Evolutionary conservation across 2,797 vertebrate species (phyloP).

Genomic region (Takifugu rubripes): DNA sequence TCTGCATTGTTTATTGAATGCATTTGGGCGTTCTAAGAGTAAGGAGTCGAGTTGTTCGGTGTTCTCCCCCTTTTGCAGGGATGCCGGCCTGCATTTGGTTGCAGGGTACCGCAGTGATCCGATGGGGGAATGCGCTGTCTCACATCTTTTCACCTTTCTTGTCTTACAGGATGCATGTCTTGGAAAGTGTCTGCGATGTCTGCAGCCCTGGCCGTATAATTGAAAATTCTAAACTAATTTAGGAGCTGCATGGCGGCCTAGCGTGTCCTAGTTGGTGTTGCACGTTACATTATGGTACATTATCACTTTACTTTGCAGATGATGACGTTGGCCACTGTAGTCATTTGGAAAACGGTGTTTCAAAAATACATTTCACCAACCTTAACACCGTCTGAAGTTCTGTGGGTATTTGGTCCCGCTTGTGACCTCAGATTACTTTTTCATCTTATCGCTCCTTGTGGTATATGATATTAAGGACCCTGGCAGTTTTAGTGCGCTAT

Average conservation of each 20-base stretch:
- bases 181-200: constrained; percentile 5
- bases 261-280: constrained; percentile 9
- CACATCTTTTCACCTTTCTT: constrained; percentile 22
- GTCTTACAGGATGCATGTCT: constrained; percentile 31
- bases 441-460: constrained; percentile 9
- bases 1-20: background rate
- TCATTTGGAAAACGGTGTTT: background rate
- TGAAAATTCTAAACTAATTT: constrained; percentile 1
- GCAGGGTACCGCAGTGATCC: constrained; percentile 75
- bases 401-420: constrained; percentile 1
- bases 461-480: background rate
- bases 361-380: background rate
- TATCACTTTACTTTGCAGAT: constrained; percentile 14
- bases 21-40: constrained; percentile 13
- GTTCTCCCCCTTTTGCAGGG: constrained; percentile 43
- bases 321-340: background rate
- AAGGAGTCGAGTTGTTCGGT: constrained; percentile 39
- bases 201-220: background rate
- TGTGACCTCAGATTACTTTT: constrained; percentile 37
- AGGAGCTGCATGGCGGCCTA: constrained; percentile 44
- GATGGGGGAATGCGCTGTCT: constrained; percentile 23
- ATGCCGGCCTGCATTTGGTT: constrained; percentile 71
- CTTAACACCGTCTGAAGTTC: constrained; percentile 2
- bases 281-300: constrained; percentile 9
- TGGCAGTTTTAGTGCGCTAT: too few species aligned